Evolutionary conservation across 2,797 vertebrate genomes (phyloP).

Genomic region (Schizothorax lantsangensis): DNA sequence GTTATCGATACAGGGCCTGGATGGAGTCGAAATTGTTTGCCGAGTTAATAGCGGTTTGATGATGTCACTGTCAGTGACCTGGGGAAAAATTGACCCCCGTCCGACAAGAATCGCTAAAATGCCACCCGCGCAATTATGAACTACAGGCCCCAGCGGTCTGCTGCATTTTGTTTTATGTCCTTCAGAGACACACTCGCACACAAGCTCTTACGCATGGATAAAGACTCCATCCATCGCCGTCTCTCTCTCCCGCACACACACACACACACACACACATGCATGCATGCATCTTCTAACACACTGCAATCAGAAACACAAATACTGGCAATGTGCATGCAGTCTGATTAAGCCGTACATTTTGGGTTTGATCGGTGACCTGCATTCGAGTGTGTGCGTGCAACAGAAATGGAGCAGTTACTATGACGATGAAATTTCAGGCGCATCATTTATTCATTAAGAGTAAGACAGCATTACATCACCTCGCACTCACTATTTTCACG

Average conservation of each 20-base stretch:
- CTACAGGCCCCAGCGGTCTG: conserved; percentile 67
- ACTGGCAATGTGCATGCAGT: conserved; percentile 5
- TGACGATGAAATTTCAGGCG: conserved; percentile 68
- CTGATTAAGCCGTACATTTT: conserved; percentile 29
- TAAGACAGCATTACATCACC: conserved; percentile 56
- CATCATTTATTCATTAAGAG: conserved; percentile 79
- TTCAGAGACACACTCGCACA: conserved; percentile 59
- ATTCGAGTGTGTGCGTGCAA: conserved; percentile 59
- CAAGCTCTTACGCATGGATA: conserved; percentile 33
- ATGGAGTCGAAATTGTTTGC: conserved; percentile 75
- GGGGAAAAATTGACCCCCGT: conserved; percentile 79
- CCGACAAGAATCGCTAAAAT: conserved; percentile 79
- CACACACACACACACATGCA: conserved; percentile 16
- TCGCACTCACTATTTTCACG: conserved; percentile 50
- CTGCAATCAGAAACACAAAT: conserved; percentile 20
- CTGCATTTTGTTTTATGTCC: conserved; percentile 68
- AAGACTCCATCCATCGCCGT: neutral
- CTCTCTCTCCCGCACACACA: neutral
- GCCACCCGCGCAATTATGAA: conserved; percentile 80
- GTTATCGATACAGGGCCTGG: conserved; percentile 70
- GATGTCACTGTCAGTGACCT: conserved; percentile 87
- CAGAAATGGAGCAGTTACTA: conserved; percentile 70
- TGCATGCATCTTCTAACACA: neutral
- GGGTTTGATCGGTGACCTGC: conserved; percentile 73
- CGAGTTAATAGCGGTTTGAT: conserved; percentile 83